Base-by-base conservation (phyloP, 2,797 vertebrate genomes). In the Chaunax sp. region DNA sequence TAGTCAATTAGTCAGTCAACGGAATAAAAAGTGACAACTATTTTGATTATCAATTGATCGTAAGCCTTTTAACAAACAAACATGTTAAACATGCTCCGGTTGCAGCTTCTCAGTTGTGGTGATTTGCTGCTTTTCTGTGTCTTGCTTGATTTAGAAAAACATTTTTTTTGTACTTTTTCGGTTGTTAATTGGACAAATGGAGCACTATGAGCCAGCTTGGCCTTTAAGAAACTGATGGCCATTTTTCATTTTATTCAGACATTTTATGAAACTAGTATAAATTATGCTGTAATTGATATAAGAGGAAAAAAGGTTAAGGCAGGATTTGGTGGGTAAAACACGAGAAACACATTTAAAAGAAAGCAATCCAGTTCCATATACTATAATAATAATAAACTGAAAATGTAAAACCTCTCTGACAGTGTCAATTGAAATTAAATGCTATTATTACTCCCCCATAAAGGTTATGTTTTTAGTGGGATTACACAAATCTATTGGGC, bases 21-120 rank as follows among this genome's bases (percentile, higher is more conserved):
- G 55, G 20, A 57, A 69, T 44, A 33, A 26, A 46, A 59, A 35
- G 30, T 8, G 11, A n/a, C n/a, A 38, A 35, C 28, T 16, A 37
- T 51, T 72, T 68, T 55, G 37, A 67, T 46, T n/a, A 35, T 25
- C 20, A 56, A 51, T 68, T 40, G 28, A 45, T 70, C 13, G 28
- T 35, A 8, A 14, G 19, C 16, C 40, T 45, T 57, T 72, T 65
- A 47, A 41, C 4, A 13, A n/a, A 10, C 18, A 16, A 14, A 16
- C 30, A 8, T 11, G n/a, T 35, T 35, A 59, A 22, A 65, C 25
- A 33, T 35, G 10, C 18, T 13, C 26, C 9, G 30, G 18, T 23
- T 15, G 4, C 9, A 51, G 47, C 19, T 20, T 45, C 23, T n/a
- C 45, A 43, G 11, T n/a, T n/a, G n/a, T n/a, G n/a, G n/a, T 23